These are phyloP conservation scores for Pionites leucogaster DNA, from an alignment of 2,113 vertebrate species.

Conservation along the genomic window DNA sequence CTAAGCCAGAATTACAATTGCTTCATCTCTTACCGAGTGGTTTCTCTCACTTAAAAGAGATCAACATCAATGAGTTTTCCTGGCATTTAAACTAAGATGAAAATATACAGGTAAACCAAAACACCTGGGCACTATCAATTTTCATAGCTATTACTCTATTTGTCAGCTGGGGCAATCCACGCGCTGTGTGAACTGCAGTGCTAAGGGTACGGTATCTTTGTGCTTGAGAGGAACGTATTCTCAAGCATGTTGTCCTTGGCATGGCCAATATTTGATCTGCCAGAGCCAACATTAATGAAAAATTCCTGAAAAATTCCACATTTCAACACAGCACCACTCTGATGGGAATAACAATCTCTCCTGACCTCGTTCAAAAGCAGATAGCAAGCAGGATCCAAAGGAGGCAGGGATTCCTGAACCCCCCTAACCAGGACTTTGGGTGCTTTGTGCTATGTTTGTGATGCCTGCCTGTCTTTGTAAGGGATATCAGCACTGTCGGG, in stretches of 20 bases:
- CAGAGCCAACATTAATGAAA: conserved; percentile 66
- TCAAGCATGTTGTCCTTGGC: conserved; percentile 68
- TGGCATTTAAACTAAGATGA: background rate
- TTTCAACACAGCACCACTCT: conserved; percentile 25
- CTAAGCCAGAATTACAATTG: background rate
- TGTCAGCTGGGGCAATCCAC: background rate
- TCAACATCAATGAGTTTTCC: background rate
- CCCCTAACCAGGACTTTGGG: background rate
- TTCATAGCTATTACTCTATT: background rate
- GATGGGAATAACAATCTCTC: conserved; percentile 32
- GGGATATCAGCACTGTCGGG: background rate
- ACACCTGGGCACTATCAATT: background rate
- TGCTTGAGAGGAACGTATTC: conserved; percentile 29
- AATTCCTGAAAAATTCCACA: conserved; percentile 69
- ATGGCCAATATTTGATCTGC: conserved; percentile 54
- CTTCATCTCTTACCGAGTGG: background rate
- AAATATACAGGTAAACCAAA: background rate
- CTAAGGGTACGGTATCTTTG: background rate
- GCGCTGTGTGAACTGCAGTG: background rate
- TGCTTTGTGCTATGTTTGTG: background rate
- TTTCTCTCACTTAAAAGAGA: background rate
- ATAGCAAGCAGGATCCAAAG: background rate
- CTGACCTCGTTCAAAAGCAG: background rate
- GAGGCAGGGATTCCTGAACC: background rate
- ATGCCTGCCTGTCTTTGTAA: background rate